Evolutionary conservation across 2,113 vertebrate species (phyloP).

Genomic region (Anguilla rostrata): DNA sequence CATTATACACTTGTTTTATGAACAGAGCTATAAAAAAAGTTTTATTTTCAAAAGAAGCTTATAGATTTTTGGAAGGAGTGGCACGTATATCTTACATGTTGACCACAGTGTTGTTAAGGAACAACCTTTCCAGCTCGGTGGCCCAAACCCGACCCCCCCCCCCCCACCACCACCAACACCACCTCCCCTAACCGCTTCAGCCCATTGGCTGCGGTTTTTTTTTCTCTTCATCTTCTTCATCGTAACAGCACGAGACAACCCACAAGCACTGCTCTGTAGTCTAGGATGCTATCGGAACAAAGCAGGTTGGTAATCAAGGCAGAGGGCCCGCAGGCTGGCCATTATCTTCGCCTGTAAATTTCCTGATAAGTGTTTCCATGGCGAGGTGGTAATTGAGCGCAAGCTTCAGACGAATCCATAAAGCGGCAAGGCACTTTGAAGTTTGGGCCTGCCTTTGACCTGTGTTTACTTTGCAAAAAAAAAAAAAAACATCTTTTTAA

Average conservation of each 20-base stretch:
- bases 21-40: neutral
- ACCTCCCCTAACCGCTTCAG: neutral
- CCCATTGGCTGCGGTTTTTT: neutral
- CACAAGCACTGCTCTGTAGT: neutral
- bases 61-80: neutral
- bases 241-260: neutral
- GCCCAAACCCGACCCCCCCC: neutral
- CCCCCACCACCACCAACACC: neutral
- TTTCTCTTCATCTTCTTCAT: neutral
- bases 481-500: slow-evolving; percentile 1
- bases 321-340: slow-evolving; percentile 19
- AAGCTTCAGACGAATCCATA: slow-evolving; percentile 23
- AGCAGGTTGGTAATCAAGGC: slow-evolving; percentile 41
- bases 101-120: neutral
- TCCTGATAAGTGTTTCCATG: slow-evolving; percentile 29
- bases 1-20: neutral
- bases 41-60: neutral
- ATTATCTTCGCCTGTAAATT: slow-evolving; percentile 26
- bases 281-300: neutral
- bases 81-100: neutral
- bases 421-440: slow-evolving; percentile 22
- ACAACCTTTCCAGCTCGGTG: neutral
- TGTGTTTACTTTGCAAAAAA: neutral
- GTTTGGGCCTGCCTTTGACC: slow-evolving; percentile 17
- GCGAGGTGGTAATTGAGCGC: slow-evolving; percentile 29